These are phyloP conservation scores for Physella acuta DNA, from an alignment of 1,140 invertebrate genomes.

Conservation along the genomic window DNA sequence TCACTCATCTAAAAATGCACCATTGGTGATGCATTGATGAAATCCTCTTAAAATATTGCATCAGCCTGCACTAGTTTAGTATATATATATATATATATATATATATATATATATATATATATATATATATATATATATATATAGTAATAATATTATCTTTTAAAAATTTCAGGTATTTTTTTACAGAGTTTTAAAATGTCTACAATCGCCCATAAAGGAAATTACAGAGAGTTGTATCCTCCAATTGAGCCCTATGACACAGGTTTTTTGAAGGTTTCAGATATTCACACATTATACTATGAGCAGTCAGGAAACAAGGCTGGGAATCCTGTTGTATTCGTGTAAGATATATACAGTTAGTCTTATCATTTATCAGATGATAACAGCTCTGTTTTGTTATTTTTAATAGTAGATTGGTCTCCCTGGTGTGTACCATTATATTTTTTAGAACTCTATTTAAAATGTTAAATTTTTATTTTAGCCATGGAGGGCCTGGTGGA, in stretches of 20 bases:
- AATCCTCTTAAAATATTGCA: no score
- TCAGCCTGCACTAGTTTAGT: background rate
- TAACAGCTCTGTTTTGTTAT: no score
- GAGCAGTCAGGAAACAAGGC: slow-evolving; percentile 54
- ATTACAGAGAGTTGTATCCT: slow-evolving; percentile 40
- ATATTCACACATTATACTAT: slow-evolving; percentile 55
- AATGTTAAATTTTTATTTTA: slow-evolving; percentile 28
- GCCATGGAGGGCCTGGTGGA: slow-evolving; percentile 58
- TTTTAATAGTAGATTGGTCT: no score
- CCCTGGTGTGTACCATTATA: no score
- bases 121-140: background rate
- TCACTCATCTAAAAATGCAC: background rate
- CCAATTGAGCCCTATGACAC: slow-evolving; percentile 51
- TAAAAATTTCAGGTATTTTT: background rate
- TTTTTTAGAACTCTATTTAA: background rate
- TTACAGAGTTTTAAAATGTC: background rate
- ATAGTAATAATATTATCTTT: background rate
- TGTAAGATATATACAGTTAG: slow-evolving; percentile 42
- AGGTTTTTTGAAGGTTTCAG: slow-evolving; percentile 50
- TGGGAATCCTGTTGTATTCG: slow-evolving; percentile 56
- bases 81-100: background rate
- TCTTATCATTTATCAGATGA: no score
- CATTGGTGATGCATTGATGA: no score
- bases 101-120: background rate
- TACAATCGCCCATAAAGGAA: background rate